Evolutionary conservation across 35 echinoderm and acorn worm species (phyloP), one percentile per base, ranked within the genome.

Genomic region (Hemicentrotus pulcherrimus): DNA sequence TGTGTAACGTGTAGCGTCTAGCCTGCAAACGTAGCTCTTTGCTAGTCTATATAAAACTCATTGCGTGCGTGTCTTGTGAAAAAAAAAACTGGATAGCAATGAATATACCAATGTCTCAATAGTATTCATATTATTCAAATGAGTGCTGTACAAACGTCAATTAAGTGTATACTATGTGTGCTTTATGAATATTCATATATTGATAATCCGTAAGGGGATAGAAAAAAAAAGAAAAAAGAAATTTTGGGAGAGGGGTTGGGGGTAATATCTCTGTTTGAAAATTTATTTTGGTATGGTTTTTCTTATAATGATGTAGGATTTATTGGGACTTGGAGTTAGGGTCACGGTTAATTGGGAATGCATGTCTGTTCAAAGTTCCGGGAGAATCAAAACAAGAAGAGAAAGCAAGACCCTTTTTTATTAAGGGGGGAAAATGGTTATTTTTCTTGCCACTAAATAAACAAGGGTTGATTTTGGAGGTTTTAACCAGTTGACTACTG

Each of bases 91-190:
- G 14, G 16, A 78, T 78, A 24, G 65, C 65, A 78, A 78, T 78
- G 65, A 78, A 78, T 78, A 78, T 78, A 78, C 28, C 65, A 78
- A 28, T 78, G 65, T 78, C 65, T 78, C 65, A 78, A 22, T 78
- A 78, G 65, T 78, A 78, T 78, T 78, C 65, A 78, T 78, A 78
- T 70, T 78, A 78, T 78, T 78, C 65, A 78, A 78, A 78, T 78
- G 65, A 78, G 65, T 78, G 65, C 65, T 78, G 65, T 78, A 78
- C 65, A 78, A 78, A 78, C 15, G 65, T 78, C 65, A 78, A 28
- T 55, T 55, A 10, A 55, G 2, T 55, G 50, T 55, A 55, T 78
- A 78, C 65, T 78, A 78, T 78, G 65, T 78, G 65, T 78, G 65
- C 65, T 78, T 78, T 78, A 78, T 78, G 65, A 78, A 78, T 78